These are phyloP conservation scores for Branchinecta sandiegonensis DNA, from an alignment of 2,888 invertebrate genomes.

Conservation along the genomic window DNA sequence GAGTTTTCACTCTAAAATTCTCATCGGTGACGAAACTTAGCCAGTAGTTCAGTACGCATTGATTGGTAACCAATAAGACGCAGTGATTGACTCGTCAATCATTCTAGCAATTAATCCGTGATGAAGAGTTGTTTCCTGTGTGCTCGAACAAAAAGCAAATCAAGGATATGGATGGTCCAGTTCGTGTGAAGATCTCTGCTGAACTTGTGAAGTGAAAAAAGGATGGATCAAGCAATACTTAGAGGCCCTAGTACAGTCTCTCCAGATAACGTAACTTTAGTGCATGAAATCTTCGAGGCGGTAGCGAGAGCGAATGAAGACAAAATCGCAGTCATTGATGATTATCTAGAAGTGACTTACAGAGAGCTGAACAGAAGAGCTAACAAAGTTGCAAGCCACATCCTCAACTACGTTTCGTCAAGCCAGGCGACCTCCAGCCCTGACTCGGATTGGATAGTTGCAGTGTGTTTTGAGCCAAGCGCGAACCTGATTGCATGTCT, in stretches of 20 bases:
- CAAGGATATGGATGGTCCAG: no score
- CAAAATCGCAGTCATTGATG: slow-evolving; percentile 17
- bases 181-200: no score
- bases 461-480: slow-evolving; percentile 62
- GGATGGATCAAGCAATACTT: no score
- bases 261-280: background rate
- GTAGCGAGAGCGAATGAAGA: background rate
- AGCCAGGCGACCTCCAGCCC: slow-evolving; percentile 36
- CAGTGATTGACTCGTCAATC: no score
- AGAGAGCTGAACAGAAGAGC: slow-evolving; percentile 20
- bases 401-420: background rate
- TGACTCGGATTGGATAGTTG: slow-evolving; percentile 58
- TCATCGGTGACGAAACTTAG: no score
- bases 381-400: slow-evolving; percentile 22
- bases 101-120: no score
- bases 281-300: slow-evolving; percentile 18
- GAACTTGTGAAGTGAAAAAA: no score
- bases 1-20: no score
- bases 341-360: slow-evolving; percentile 12
- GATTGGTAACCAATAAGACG: no score
- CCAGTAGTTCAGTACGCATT: no score
- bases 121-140: no score
- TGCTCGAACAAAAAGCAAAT: no score
- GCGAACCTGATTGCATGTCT: slow-evolving; percentile 50
- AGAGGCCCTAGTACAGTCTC: background rate